phyloP scores from a whole-genome alignment of 2,888 invertebrate species.

The Caenorhabditis wallacei region DNA sequence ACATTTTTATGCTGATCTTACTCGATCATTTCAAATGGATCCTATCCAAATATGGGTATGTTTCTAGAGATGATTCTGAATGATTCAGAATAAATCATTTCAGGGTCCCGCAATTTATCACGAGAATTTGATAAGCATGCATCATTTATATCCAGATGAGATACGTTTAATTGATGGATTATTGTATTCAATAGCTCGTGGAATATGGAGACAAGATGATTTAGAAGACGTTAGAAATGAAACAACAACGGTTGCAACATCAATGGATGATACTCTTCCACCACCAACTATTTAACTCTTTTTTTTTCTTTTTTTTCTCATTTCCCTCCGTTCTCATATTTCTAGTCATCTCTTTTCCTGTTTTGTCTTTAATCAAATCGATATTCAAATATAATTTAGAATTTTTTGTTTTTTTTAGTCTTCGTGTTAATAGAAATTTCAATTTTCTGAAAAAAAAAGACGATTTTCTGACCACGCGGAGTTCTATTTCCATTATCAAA shows the following conservation, averaged over 20 bases:
- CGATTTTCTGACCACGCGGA: no score
- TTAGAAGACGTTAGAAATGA: slow-evolving; percentile 31
- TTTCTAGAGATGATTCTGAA: not conserved
- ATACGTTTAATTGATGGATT: slow-evolving; percentile 73
- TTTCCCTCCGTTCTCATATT: slow-evolving; percentile 40
- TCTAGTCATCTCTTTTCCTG: slow-evolving; percentile 52
- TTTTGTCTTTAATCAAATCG: slow-evolving; percentile 12
- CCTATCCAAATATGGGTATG: slow-evolving; percentile 64
- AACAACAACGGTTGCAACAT: slow-evolving; percentile 50
- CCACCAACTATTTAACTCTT: slow-evolving; percentile 49
- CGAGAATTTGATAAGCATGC: slow-evolving; percentile 72
- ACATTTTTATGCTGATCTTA: slow-evolving; percentile 71
- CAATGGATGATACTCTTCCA: slow-evolving; percentile 59
- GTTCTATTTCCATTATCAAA: no score
- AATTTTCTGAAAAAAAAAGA: no score
- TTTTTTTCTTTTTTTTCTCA: not conserved
- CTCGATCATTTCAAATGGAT: slow-evolving; percentile 70
- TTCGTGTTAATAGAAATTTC: no score
- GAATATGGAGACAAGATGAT: slow-evolving; percentile 62
- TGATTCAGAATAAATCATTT: slow-evolving; percentile 7
- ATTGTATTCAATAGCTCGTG: slow-evolving; percentile 70
- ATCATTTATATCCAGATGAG: slow-evolving; percentile 73
- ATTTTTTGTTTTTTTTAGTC: no score
- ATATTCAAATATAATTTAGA: no score
- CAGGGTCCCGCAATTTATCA: slow-evolving; percentile 72